These are phyloP conservation scores for Xestia ashworthii DNA, from an alignment of 2,888 invertebrate species.

Conservation along the genomic window DNA sequence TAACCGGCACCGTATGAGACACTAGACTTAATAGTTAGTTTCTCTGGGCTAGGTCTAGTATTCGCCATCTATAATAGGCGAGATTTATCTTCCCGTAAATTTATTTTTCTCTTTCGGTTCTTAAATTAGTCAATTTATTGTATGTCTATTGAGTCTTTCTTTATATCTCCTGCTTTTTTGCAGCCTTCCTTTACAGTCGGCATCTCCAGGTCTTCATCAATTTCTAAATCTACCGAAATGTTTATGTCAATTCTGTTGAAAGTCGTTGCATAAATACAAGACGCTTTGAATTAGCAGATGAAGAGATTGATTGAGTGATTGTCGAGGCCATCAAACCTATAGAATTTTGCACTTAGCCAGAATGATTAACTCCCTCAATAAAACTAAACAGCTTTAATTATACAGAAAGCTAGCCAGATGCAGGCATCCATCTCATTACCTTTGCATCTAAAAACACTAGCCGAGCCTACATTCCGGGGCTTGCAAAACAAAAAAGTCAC, in stretches of 20 bases:
- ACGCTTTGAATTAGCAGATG: neutral
- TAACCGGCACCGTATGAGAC: no score
- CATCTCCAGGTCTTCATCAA: no score
- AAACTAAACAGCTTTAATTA: conserved; percentile 51
- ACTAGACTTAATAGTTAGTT: no score
- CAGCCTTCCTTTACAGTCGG: no score
- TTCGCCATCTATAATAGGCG: no score
- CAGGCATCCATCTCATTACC: conserved; percentile 55
- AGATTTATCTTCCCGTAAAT: no score
- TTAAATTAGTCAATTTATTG: no score
- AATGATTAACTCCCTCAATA: conserved; percentile 8
- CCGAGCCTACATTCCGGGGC: conserved; percentile 77
- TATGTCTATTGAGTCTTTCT: no score
- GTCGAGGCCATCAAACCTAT: neutral
- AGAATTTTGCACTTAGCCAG: neutral
- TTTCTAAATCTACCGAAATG: neutral
- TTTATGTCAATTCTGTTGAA: neutral
- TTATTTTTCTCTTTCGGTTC: no score
- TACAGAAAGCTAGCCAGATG: conserved; percentile 37
- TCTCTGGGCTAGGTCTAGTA: no score
- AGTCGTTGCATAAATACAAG: neutral
- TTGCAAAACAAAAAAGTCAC: conserved; percentile 76
- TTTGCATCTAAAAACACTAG: conserved; percentile 68
- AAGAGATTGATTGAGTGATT: neutral
- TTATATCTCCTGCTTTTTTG: no score